A percentile compares a stretch with the other conserved stretches of the same genome.
Evolutionary conservation across 1,140 invertebrate species (phyloP).

Genomic region (Lucilia sericata): DNA sequence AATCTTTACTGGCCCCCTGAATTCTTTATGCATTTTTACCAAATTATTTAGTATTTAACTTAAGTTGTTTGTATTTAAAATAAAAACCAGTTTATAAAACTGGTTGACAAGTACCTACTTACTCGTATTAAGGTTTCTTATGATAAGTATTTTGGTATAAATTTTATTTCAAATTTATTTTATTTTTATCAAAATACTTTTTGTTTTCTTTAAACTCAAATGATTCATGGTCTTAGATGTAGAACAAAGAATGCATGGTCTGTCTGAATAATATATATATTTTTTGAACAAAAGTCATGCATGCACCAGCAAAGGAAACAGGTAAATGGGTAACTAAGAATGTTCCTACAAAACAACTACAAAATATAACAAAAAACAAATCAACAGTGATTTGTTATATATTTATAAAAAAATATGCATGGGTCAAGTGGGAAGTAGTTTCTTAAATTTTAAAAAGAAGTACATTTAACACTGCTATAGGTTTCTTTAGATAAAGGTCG

Average conservation of each 20-base stretch:
- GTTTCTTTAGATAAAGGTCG: no score
- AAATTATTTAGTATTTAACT: no score
- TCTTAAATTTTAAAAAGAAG: no score
- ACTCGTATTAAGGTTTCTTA: background rate
- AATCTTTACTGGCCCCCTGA: no score
- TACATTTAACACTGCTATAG: no score
- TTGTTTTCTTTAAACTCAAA: background rate
- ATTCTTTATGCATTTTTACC: no score
- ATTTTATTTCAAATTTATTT: background rate
- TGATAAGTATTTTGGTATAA: background rate
- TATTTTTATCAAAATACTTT: constrained; percentile 8
- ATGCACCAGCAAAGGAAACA: constrained; percentile 16
- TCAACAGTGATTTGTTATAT: constrained; percentile 7
- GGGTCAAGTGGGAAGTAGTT: background rate
- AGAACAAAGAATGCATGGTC: constrained; percentile 8
- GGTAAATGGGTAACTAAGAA: constrained; percentile 20
- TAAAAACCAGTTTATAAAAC: background rate
- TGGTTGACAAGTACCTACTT: constrained; percentile 13
- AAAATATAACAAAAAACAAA: background rate
- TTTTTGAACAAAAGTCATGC: background rate
- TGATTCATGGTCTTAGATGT: constrained; percentile 7
- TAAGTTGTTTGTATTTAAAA: no score
- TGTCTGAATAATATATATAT: background rate
- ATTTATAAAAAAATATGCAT: background rate
- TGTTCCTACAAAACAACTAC: background rate